These are phyloP conservation scores for Hylyphantes graminicola DNA, from an alignment of 1,140 invertebrate genomes.

Conservation along the genomic window DNA sequence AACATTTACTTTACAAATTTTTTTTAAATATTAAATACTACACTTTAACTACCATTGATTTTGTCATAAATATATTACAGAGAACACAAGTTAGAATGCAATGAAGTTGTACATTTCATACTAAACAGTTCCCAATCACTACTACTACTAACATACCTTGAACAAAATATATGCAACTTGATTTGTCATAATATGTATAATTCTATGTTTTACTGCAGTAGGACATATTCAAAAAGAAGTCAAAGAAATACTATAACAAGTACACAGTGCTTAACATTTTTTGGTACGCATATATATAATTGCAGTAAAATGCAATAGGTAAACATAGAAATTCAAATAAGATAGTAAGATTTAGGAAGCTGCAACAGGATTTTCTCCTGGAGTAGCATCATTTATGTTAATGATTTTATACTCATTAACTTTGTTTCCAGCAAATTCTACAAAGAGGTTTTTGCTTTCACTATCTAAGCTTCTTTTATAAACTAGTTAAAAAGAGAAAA, in stretches of 20 bases:
- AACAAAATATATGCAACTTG: background rate
- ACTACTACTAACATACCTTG: conserved; percentile 7
- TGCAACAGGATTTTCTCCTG: conserved; percentile 33
- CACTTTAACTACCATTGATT: too few relatives aligned
- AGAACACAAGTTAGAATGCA: too few relatives aligned
- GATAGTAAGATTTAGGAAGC: conserved; percentile 18
- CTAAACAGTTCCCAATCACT: conserved; percentile 5
- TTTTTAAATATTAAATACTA: too few relatives aligned
- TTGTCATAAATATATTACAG: too few relatives aligned
- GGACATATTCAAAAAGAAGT: background rate
- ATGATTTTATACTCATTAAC: conserved; percentile 79
- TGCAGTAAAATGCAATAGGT: conserved; percentile 19
- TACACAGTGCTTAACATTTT: conserved; percentile 53
- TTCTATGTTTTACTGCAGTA: conserved; percentile 1
- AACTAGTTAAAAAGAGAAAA: conserved; percentile 70
- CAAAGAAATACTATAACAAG: conserved; percentile 40
- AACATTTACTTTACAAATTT: too few relatives aligned
- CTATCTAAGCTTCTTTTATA: conserved; percentile 76
- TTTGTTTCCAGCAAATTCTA: conserved; percentile 80
- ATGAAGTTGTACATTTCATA: background rate
- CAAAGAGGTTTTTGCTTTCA: conserved; percentile 72
- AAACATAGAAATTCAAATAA: background rate
- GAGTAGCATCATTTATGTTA: conserved; percentile 73
- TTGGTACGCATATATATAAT: conserved; percentile 12
- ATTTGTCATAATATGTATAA: conserved; percentile 2